Evolutionary conservation across 2,113 vertebrate species (phyloP), one percentile per base, ranked within the genome.

Genomic region (Leuciscus idus): DNA sequence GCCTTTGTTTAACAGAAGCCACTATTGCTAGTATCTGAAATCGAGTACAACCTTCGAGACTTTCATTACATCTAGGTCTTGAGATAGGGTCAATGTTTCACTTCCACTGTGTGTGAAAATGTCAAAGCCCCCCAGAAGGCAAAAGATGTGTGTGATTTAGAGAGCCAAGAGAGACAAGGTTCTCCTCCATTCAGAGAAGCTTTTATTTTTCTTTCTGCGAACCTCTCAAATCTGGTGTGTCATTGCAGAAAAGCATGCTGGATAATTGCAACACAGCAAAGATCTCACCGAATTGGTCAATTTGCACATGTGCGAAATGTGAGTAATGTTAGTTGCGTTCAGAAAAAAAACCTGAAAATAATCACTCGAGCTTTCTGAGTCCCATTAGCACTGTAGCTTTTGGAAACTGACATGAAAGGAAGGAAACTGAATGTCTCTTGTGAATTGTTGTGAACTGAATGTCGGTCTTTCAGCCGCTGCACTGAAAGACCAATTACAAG

Each of bases 71-170:
- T 52, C 75, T 52, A 52, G 26, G 28, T 52, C 75, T 30, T 52
- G 75, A 77, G n/a, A 77, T 28, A 33, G 50, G 48, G 50, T 12
- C 28, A 77, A n/a, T 80, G 52, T 80, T 61, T 61, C 77, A n/a
- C 26, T 80, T 57, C 55, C 55, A 39, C 26, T 33, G 26, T 81
- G 23, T 30, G 61, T 81, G 15, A 0, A 50, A 68, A 81, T 59
- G 57, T 80, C 77, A 80, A 62, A 28, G 30, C 21, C n/a, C 55
- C 21, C 30, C 6, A 79, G 33, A 23, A 28, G 39, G 61, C 4
- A 33, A 33, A 30, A 30, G 26, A 21, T 33, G 2, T 82, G 4
- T 82, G 61, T 30, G 26, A 68, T 66, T 66, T 21, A 28, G 9
- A 66, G 19, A 68, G 62, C 36, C 39, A 7, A 6, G n/a, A 66